phyloP scores from a whole-genome alignment of 2,888 invertebrate genomes.

The Cerastis rubricosa region DNA sequence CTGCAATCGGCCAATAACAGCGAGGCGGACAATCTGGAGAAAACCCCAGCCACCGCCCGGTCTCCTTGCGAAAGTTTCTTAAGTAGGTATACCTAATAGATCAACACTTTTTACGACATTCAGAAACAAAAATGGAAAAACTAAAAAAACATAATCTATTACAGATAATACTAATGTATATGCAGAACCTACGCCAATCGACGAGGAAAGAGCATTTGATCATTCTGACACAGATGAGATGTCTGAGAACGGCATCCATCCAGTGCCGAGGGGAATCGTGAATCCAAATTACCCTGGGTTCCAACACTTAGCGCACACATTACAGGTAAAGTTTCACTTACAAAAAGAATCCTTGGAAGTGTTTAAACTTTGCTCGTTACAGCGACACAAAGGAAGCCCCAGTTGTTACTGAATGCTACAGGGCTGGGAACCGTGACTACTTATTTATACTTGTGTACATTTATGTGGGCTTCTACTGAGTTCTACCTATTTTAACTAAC shows the following conservation, averaged over 20 bases:
- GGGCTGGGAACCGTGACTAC: conserved; percentile 38
- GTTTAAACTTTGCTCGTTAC: conserved; percentile 70
- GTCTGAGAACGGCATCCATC: conserved; percentile 83
- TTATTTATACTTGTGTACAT: conserved; percentile 34
- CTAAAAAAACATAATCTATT: conserved; percentile 17
- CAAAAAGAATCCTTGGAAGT: conserved; percentile 72
- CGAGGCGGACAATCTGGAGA: conserved; percentile 76
- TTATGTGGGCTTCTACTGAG: conserved; percentile 27
- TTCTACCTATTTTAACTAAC: conserved; percentile 18
- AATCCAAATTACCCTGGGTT: conserved; percentile 97
- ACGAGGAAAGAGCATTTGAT: conserved; percentile 90
- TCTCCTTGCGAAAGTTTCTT: conserved; percentile 68
- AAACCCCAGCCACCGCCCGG: conserved; percentile 65
- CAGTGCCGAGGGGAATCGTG: conserved; percentile 93
- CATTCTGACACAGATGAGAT: conserved; percentile 90
- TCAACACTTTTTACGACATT: neutral
- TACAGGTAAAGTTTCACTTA: conserved; percentile 86
- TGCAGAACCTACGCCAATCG: conserved; percentile 84
- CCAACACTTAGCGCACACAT: conserved; percentile 94
- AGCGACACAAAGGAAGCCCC: conserved; percentile 74
- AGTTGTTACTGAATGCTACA: conserved; percentile 72
- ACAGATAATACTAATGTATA: conserved; percentile 79
- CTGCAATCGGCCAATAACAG: conserved; percentile 66
- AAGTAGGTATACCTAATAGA: conserved; percentile 68
- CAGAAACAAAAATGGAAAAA: neutral